Conservation (phyloP, 2,797 vertebrate genomes). For the Brachymystax lenok region DNA sequence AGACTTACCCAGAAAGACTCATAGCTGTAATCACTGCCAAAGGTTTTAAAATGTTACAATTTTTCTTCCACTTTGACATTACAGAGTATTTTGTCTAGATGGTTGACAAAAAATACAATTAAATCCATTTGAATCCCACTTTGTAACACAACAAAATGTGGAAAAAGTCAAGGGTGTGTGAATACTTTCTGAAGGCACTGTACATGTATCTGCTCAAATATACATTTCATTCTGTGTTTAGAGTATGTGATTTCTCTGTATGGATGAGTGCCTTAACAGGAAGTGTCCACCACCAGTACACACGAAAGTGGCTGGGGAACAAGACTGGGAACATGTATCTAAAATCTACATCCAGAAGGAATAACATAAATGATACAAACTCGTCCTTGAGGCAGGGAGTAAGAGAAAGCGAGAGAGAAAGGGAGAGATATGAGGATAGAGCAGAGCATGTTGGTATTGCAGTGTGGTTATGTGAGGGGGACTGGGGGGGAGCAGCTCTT, state of each 20-base stretch:
- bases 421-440: background rate
- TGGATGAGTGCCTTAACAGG: slow-evolving; percentile 2
- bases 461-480: background rate
- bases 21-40: no score
- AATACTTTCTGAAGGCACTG: background rate
- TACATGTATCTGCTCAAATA: background rate
- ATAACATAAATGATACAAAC: slow-evolving; percentile 16
- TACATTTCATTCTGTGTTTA: slow-evolving; percentile 1
- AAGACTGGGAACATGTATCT: slow-evolving; percentile 1
- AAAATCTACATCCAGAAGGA: slow-evolving; percentile 10
- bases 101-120: no score
- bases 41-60: no score
- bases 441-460: background rate
- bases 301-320: background rate
- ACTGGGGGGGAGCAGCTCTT: background rate
- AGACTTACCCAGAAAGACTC: no score
- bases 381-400: background rate
- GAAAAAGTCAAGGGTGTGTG: no score
- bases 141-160: no score
- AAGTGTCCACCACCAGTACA: slow-evolving; percentile 4
- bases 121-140: no score
- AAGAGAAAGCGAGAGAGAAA: no score
- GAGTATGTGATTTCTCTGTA: slow-evolving; percentile 9
- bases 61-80: no score
- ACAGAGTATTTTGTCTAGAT: no score